phyloP scores from a whole-genome alignment of 2,888 invertebrate genomes.

The Rhyacophila evoluta region DNA sequence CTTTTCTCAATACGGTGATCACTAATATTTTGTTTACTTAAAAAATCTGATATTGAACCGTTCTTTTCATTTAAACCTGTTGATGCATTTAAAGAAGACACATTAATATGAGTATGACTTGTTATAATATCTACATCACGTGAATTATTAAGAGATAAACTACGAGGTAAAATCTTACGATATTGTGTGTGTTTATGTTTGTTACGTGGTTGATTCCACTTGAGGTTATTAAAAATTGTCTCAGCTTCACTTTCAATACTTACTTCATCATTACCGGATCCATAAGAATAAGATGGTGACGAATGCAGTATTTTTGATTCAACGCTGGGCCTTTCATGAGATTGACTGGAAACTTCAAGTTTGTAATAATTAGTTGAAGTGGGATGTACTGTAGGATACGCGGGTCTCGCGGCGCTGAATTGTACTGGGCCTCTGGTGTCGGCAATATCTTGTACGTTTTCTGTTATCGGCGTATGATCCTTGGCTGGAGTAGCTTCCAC shows the following conservation, averaged over 20 bases:
- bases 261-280: slow-evolving; percentile 49
- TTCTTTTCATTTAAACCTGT: background rate
- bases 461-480: slow-evolving; percentile 66
- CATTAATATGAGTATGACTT: no score
- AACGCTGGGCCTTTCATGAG: background rate
- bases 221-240: background rate
- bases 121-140: no score
- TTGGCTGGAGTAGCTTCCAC: slow-evolving; percentile 56
- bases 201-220: background rate
- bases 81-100: no score
- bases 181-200: background rate
- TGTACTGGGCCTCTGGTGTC: slow-evolving; percentile 60
- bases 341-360: slow-evolving; percentile 60
- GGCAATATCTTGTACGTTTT: slow-evolving; percentile 64
- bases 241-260: slow-evolving; percentile 43
- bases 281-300: background rate
- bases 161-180: background rate
- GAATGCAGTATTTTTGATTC: slow-evolving; percentile 12
- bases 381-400: slow-evolving; percentile 56
- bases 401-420: slow-evolving; percentile 56
- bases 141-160: background rate
- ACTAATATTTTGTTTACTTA: background rate
- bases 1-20: background rate
- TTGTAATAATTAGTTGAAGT: slow-evolving; percentile 61
- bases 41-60: background rate